Conservation (phyloP, 2,888 invertebrate species). For the Agrotis segetum region DNA sequence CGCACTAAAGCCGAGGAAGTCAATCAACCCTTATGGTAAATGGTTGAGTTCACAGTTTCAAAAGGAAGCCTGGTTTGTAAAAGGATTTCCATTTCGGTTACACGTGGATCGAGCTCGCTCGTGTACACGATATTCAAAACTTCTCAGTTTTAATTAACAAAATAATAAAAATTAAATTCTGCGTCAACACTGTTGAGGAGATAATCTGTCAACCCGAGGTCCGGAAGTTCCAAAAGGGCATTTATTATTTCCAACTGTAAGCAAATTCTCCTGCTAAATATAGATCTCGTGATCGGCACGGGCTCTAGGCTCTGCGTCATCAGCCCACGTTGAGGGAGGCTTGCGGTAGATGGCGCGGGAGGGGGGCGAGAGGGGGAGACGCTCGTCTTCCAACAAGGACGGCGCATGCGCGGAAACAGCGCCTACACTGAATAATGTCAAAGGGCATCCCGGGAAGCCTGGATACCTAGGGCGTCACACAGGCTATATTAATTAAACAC, state of each 20-base stretch:
- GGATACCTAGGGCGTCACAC: conserved; percentile 76
- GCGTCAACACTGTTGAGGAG: not conserved
- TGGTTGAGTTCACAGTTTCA: not conserved
- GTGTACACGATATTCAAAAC: conserved; percentile 17
- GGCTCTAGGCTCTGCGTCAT: conserved; percentile 83
- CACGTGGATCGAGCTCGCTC: not conserved
- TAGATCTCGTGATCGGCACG: conserved; percentile 74
- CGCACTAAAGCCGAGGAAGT: not conserved
- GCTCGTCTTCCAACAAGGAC: conserved; percentile 59
- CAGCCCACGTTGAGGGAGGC: conserved; percentile 75
- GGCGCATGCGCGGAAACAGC: conserved; percentile 80
- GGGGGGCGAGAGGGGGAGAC: conserved; percentile 32
- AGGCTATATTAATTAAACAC: conserved; percentile 76
- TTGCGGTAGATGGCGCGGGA: conserved; percentile 52
- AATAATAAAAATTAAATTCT: conserved; percentile 33
- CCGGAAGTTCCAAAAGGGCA: conserved; percentile 33
- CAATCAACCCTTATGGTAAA: conserved; percentile 2
- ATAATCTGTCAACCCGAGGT: conserved; percentile 18
- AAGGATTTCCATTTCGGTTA: not conserved
- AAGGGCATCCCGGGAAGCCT: conserved; percentile 85
- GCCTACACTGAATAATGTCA: conserved; percentile 83
- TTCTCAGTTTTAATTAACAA: not conserved
- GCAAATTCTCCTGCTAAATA: conserved; percentile 77
- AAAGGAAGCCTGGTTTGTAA: not conserved
- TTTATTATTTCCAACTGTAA: conserved; percentile 59